phyloP scores from a whole-genome alignment of 35 echinoderm and acorn worm species.

The Hemicentrotus pulcherrimus region DNA sequence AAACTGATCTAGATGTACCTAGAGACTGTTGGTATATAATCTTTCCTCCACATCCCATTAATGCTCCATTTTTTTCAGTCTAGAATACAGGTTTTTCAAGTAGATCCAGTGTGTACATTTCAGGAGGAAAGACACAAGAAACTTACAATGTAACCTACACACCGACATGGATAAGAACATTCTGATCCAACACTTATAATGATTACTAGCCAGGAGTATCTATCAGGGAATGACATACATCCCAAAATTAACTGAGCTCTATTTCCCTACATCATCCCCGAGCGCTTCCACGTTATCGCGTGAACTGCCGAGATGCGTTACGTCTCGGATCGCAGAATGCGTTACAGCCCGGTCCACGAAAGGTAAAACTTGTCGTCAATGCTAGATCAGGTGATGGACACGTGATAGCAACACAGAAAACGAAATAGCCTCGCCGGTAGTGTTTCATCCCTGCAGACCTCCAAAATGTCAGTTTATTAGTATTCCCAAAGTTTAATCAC shows the following conservation, averaged over 20 bases:
- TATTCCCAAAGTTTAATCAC: background rate
- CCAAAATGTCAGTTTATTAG: slow-evolving; percentile 1
- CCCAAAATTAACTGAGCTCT: background rate
- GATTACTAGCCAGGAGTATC: background rate
- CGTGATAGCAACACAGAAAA: background rate
- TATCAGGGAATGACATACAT: background rate
- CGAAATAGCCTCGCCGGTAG: background rate
- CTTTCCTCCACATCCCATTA: background rate
- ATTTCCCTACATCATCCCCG: background rate
- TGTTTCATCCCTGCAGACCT: background rate
- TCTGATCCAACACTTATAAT: background rate
- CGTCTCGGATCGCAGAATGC: background rate
- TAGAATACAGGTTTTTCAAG: background rate
- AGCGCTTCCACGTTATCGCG: background rate
- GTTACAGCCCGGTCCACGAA: background rate
- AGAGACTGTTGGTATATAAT: background rate
- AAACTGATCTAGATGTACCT: too few species aligned
- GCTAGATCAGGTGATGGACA: background rate
- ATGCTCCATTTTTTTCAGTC: background rate
- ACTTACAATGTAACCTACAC: background rate
- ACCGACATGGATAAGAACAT: background rate
- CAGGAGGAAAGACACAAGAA: background rate
- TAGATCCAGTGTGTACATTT: background rate
- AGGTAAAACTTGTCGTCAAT: slow-evolving; percentile 12
- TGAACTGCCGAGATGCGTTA: background rate